Percentiles rank a stretch among this genome's conserved stretches.
Conservation (phyloP, 2,113 vertebrate species). For the Antigone vipio region DNA sequence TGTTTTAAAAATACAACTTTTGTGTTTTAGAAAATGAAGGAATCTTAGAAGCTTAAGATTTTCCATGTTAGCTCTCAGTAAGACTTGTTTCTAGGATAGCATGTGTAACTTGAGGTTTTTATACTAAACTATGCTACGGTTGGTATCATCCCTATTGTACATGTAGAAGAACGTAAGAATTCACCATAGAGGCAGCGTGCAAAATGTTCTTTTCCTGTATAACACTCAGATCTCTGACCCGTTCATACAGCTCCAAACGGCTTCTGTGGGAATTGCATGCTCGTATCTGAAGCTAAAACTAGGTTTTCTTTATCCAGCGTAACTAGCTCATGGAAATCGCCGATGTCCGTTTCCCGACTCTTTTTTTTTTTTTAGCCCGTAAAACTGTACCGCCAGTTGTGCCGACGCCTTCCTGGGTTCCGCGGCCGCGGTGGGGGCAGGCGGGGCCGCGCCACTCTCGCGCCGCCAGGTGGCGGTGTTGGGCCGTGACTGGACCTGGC, state of each 20-base stretch:
- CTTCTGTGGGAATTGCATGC: accelerated
- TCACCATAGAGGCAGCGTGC: accelerated
- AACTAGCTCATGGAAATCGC: accelerated
- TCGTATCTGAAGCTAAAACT: accelerated
- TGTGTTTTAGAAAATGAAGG: neutral
- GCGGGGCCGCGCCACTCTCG: too few relatives aligned
- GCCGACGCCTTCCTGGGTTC: neutral
- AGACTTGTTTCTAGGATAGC: neutral
- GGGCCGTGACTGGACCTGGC: neutral
- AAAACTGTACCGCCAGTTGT: too few relatives aligned
- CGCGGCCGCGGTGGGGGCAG: neutral
- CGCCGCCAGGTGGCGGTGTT: slow-evolving; percentile 4
- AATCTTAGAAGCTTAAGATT: neutral
- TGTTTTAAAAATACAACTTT: neutral
- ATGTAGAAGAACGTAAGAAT: accelerated
- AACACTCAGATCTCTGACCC: accelerated
- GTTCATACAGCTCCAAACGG: neutral
- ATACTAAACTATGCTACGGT: too few relatives aligned
- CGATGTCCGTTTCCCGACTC: accelerated
- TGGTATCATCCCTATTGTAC: neutral
- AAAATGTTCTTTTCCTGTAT: accelerated
- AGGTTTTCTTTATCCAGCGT: accelerated
- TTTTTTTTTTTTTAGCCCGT: too few relatives aligned
- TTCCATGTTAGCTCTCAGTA: neutral
- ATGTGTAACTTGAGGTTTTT: too few relatives aligned